A percentile compares a stretch with the other conserved stretches of the same genome.
Conservation (phyloP, 2,797 vertebrate genomes). For the Mormyrus proboscirostris region DNA sequence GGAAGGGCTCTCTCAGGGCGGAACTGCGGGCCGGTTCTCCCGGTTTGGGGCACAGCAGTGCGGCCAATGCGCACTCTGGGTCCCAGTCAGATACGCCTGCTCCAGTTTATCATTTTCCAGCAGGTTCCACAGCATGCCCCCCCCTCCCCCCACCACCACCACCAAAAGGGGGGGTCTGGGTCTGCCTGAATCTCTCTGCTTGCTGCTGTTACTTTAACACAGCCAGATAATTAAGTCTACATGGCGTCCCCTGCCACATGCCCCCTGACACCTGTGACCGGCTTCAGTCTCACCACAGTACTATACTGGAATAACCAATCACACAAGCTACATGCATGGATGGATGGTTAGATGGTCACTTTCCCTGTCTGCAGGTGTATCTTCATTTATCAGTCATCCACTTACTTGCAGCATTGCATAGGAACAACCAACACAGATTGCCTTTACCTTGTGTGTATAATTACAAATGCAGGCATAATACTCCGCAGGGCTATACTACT, state of each 20-base stretch:
- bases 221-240: background rate
- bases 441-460: background rate
- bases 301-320: background rate
- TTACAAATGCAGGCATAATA: background rate
- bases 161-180: background rate
- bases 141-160: background rate
- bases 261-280: background rate
- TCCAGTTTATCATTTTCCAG: background rate
- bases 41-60: background rate
- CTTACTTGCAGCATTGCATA: background rate
- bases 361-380: background rate
- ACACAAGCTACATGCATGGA: background rate
- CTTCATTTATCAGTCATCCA: background rate
- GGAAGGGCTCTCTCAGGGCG: background rate
- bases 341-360: background rate
- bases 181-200: background rate
- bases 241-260: background rate
- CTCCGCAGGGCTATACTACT: background rate
- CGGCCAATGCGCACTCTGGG: background rate
- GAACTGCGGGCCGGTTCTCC: background rate
- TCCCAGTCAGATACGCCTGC: background rate
- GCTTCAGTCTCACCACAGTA: background rate
- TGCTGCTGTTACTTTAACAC: background rate
- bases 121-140: background rate
- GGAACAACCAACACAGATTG: background rate